Evolutionary conservation across 2,888 invertebrate genomes (phyloP).

Genomic region (Scaptomyza polygonia): DNA sequence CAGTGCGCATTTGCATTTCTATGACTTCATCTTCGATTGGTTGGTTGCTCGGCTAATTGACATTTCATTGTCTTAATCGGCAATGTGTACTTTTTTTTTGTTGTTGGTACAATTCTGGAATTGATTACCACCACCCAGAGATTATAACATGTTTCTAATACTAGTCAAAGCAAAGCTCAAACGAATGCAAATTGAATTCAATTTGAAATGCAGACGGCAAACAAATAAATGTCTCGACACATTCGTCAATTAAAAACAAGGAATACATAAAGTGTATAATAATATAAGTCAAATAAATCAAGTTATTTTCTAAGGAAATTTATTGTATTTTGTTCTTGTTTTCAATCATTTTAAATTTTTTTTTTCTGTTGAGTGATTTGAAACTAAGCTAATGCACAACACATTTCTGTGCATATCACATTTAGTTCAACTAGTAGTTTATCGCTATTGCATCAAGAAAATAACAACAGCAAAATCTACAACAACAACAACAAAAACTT

Average conservation of each 20-base stretch:
- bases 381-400: not conserved
- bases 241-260: too few relatives aligned
- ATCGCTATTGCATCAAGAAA: too few relatives aligned
- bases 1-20: conserved; percentile 36
- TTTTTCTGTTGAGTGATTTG: too few relatives aligned
- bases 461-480: too few relatives aligned
- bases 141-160: not conserved
- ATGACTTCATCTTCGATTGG: conserved; percentile 25
- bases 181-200: not conserved
- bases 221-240: not conserved
- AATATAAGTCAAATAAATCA: too few relatives aligned
- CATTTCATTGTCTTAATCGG: conserved; percentile 31
- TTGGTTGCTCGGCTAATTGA: conserved; percentile 36
- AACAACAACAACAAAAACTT: not conserved
- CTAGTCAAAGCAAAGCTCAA: not conserved
- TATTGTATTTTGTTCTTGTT: too few relatives aligned
- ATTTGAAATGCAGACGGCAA: not conserved
- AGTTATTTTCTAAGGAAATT: too few relatives aligned
- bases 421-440: too few relatives aligned
- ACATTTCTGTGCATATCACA: not conserved
- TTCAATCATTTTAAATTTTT: too few relatives aligned
- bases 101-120: not conserved
- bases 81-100: conserved; percentile 1
- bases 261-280: too few relatives aligned
- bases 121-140: conserved; percentile 9